Conservation (phyloP, 2,797 vertebrate species). For the Lithobates pipiens region DNA sequence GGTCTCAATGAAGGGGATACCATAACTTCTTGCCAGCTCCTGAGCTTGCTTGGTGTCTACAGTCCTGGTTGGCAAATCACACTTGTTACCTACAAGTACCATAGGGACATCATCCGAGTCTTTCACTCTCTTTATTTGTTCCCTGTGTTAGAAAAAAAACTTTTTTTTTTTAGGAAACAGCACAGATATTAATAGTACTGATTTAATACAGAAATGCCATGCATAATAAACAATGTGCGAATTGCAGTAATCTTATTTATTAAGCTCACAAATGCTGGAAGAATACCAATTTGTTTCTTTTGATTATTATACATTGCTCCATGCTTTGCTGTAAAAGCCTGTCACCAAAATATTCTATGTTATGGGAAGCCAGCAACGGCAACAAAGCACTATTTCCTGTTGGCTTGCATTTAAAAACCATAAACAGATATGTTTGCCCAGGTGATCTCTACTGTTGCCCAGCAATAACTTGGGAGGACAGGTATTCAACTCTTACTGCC, state of each 20-base stretch:
- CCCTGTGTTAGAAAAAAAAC: slow-evolving; percentile 68
- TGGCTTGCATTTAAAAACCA: no score
- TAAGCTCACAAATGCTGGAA: not conserved
- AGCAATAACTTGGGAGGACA: no score
- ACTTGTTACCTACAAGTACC: slow-evolving; percentile 88
- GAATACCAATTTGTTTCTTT: not conserved
- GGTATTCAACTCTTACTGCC: no score
- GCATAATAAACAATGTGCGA: not conserved
- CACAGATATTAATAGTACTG: not conserved
- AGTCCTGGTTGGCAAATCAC: slow-evolving; percentile 86
- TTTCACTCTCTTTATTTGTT: slow-evolving; percentile 88
- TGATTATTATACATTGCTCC: not conserved
- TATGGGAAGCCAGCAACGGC: no score
- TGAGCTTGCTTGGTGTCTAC: slow-evolving; percentile 90
- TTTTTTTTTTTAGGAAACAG: not conserved
- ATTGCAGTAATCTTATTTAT: not conserved
- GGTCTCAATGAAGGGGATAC: slow-evolving; percentile 89
- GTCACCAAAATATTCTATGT: no score
- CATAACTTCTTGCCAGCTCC: slow-evolving; percentile 86
- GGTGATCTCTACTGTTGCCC: no score
- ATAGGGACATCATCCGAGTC: slow-evolving; percentile 86
- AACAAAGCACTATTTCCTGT: no score
- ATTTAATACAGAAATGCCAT: not conserved
- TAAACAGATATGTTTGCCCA: no score
- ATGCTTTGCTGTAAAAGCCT: not conserved